Conservation (phyloP, 1,140 invertebrate genomes). For the Polypedilum vanderplanki region DNA sequence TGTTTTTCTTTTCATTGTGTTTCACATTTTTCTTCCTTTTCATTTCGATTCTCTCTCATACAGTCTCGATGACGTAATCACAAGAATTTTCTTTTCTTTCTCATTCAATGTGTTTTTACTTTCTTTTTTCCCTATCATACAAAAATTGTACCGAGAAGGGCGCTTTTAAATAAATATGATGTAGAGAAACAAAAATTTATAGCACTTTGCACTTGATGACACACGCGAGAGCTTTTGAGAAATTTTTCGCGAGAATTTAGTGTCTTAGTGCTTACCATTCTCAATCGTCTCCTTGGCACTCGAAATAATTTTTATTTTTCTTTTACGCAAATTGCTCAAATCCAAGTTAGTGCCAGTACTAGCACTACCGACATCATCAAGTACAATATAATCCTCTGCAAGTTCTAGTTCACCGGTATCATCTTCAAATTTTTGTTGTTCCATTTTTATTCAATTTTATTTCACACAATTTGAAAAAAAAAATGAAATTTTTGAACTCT, state of each 20-base stretch:
- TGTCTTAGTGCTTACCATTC: slow-evolving; percentile 38
- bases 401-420: slow-evolving; percentile 16
- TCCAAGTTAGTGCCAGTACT: slow-evolving; percentile 42
- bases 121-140: not conserved
- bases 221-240: not conserved
- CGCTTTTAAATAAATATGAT: too few relatives aligned
- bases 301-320: slow-evolving; percentile 45
- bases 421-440: slow-evolving; percentile 23
- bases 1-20: not conserved
- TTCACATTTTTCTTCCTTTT: not conserved
- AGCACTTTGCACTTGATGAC: not conserved
- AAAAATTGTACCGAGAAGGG: not conserved
- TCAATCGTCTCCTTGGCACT: slow-evolving; percentile 45
- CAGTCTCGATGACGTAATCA: slow-evolving; percentile 11
- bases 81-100: not conserved
- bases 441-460: not conserved
- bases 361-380: slow-evolving; percentile 35
- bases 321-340: slow-evolving; percentile 41
- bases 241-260: not conserved
- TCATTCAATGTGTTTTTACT: not conserved
- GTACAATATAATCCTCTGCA: not conserved
- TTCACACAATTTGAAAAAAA: not conserved
- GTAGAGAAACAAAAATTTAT: not conserved
- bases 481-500: not conserved
- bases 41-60: not conserved